Conservation (phyloP, 2,888 invertebrate species). For the Eristalis intricaria region DNA sequence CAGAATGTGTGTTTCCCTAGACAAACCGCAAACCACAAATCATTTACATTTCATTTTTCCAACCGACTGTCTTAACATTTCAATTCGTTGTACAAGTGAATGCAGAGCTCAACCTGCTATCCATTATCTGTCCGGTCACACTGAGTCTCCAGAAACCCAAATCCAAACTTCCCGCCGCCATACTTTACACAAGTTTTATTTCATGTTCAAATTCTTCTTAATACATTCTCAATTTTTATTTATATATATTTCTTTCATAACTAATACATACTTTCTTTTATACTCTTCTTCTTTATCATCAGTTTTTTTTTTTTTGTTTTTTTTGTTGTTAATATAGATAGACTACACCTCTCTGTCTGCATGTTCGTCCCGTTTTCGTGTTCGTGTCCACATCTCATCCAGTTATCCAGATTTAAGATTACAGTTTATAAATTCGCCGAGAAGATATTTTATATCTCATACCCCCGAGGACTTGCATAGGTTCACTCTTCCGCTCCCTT, state of each 20-base stretch:
- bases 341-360: constrained; percentile 34
- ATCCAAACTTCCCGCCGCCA: too few species aligned
- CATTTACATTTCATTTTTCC: not conserved
- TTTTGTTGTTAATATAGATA: constrained; percentile 14
- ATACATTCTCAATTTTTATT: constrained; percentile 53
- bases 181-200: constrained; percentile 65
- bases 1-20: too few species aligned
- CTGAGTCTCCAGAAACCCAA: too few species aligned
- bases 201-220: constrained; percentile 61
- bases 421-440: constrained; percentile 33
- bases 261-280: constrained; percentile 60
- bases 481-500: not conserved
- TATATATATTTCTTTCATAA: constrained; percentile 60
- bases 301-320: constrained; percentile 31
- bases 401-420: constrained; percentile 36
- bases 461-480: not conserved
- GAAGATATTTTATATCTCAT: constrained; percentile 1
- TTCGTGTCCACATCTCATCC: constrained; percentile 20
- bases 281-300: constrained; percentile 44
- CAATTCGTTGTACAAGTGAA: too few species aligned
- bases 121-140: too few species aligned
- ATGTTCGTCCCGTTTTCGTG: not conserved
- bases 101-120: too few species aligned
- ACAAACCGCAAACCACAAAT: not conserved
- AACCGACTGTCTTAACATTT: too few species aligned